A percentile compares a stretch with the other conserved stretches of the same genome.
These are phyloP conservation scores for Molossus molossus DNA, from an alignment of 2,797 vertebrate genomes.

Conservation along the genomic window DNA sequence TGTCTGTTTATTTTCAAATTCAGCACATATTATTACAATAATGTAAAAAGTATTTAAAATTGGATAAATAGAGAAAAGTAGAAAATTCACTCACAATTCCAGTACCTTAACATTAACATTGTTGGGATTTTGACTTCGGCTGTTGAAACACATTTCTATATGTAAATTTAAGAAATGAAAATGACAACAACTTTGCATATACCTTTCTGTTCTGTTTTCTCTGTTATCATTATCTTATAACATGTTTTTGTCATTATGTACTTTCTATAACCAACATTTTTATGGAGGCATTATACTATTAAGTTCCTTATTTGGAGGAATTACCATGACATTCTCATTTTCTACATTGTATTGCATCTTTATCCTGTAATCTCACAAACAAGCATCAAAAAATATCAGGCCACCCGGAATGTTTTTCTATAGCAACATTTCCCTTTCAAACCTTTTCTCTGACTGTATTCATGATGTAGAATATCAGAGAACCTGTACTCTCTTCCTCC, in stretches of 20 bases:
- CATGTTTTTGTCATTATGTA: background rate
- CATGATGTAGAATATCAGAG: background rate
- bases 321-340: background rate
- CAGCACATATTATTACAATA: background rate
- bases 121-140: background rate
- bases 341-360: background rate
- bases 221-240: background rate
- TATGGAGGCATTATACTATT: background rate
- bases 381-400: background rate
- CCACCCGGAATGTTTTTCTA: background rate
- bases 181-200: background rate
- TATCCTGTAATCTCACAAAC: background rate
- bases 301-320: background rate
- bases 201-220: background rate
- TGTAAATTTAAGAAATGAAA: background rate
- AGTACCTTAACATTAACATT: background rate
- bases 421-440: background rate
- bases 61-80: background rate
- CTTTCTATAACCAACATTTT: background rate
- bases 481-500: background rate
- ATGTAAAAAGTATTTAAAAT: background rate
- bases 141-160: background rate
- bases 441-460: slow-evolving; percentile 4
- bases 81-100: background rate
- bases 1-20: slow-evolving; percentile 13